Conservation (phyloP, 2,113 vertebrate genomes). For the Nibea albiflora region DNA sequence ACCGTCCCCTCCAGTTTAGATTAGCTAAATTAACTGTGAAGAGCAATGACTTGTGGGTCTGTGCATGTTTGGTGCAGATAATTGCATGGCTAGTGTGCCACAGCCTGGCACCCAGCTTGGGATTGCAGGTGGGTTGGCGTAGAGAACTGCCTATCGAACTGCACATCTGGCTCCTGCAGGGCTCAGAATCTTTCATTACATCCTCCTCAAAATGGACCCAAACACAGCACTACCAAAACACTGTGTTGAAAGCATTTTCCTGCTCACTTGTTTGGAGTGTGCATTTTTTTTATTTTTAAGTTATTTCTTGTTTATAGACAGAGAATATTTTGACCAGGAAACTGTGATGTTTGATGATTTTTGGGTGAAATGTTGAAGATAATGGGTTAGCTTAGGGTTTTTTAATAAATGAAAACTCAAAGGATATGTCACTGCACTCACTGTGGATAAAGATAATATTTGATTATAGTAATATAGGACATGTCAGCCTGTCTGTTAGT, state of each 20-base stretch:
- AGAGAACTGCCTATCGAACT: constrained; percentile 67
- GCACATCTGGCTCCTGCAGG: constrained; percentile 79
- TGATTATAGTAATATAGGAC: constrained; percentile 6
- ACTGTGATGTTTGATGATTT: neutral
- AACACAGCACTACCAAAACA: constrained; percentile 66
- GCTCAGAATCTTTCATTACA: constrained; percentile 75
- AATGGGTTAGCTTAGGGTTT: neutral
- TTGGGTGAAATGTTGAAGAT: neutral
- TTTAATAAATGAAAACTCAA: neutral
- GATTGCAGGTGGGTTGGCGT: constrained; percentile 82
- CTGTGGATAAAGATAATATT: neutral
- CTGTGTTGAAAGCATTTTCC: constrained; percentile 58
- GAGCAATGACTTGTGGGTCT: constrained; percentile 77
- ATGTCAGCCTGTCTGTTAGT: neutral
- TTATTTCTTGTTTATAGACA: neutral
- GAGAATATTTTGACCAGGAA: neutral
- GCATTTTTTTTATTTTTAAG: neutral
- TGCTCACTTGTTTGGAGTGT: constrained; percentile 29
- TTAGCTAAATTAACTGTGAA: constrained; percentile 85
- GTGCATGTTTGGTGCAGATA: constrained; percentile 80
- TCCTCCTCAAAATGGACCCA: constrained; percentile 71
- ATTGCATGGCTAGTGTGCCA: constrained; percentile 71
- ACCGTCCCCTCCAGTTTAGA: constrained; percentile 77
- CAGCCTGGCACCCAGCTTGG: constrained; percentile 65
- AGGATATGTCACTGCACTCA: neutral